Percentiles rank a stretch among this genome's conserved stretches.
Conservation (phyloP, 2,113 vertebrate species). For the Alectura lathami region DNA sequence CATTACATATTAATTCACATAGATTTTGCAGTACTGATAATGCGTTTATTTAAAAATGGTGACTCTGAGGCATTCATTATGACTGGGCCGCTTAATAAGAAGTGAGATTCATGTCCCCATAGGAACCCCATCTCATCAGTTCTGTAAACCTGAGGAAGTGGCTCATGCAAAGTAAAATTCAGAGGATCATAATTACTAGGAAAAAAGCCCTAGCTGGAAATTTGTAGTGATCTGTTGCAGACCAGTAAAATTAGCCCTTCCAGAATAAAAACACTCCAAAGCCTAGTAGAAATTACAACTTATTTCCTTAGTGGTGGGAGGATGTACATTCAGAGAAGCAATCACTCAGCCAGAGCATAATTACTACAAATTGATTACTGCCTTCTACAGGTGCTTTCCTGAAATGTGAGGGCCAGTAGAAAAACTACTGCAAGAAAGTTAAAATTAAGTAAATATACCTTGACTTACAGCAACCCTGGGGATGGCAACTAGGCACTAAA, state of each 20-base stretch:
- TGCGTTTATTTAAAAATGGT: constrained; percentile 25
- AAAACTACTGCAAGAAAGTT: neutral
- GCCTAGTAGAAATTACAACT: constrained; percentile 25
- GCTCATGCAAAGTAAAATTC: neutral
- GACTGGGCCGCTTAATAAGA: neutral
- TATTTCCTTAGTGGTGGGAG: constrained; percentile 50
- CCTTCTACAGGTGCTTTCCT: neutral
- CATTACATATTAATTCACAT: constrained; percentile 52
- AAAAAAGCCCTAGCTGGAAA: neutral
- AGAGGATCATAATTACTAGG: neutral
- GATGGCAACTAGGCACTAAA: neutral
- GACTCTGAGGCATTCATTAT: neutral
- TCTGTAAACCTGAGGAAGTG: constrained; percentile 27
- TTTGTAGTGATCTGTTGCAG: neutral
- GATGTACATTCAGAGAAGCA: constrained; percentile 14
- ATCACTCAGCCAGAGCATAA: neutral
- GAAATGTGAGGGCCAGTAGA: neutral
- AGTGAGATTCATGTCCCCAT: neutral
- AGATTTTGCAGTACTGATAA: constrained; percentile 32
- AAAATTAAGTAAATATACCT: neutral
- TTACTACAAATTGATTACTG: constrained; percentile 9
- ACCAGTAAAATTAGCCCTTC: constrained; percentile 1
- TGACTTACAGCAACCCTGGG: neutral
- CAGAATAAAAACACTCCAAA: constrained; percentile 39
- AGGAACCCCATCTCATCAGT: neutral